A percentile compares a stretch with the other conserved stretches of the same genome.
These are phyloP conservation scores for Acestrorhynchus altus DNA, from an alignment of 2,797 vertebrate genomes.

Conservation along the genomic window DNA sequence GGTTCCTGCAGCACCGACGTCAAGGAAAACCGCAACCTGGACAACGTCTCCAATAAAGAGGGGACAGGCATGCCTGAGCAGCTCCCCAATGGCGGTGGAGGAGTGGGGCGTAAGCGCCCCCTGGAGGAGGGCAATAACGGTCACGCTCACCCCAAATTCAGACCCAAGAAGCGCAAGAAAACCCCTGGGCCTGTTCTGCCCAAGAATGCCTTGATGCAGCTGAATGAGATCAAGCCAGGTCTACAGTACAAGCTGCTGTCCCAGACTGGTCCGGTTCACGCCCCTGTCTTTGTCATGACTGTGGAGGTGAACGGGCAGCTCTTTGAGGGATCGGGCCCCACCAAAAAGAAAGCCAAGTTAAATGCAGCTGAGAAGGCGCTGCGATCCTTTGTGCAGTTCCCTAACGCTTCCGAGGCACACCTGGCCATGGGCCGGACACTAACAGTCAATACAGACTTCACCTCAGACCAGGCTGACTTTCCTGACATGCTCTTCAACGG, in stretches of 20 bases:
- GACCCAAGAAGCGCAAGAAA: constrained; percentile 95
- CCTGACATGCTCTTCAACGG: constrained; percentile 96
- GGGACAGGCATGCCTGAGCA: constrained; percentile 83
- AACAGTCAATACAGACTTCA: constrained; percentile 93
- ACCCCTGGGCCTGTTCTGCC: constrained; percentile 91
- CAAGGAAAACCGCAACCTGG: constrained; percentile 97
- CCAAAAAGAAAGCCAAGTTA: constrained; percentile 97
- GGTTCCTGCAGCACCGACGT: constrained; percentile 97
- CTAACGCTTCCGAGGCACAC: constrained; percentile 95
- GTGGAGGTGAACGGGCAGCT: constrained; percentile 96
- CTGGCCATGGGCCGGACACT: constrained; percentile 96
- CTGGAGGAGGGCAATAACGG: constrained; percentile 96
- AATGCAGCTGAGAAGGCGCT: constrained; percentile 94
- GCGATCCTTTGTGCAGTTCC: constrained; percentile 96
- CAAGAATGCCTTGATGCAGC: constrained; percentile 97
- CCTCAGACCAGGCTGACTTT: constrained; percentile 96
- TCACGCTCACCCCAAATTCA: constrained; percentile 88
- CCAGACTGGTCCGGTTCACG: constrained; percentile 94
- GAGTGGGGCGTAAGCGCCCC: constrained; percentile 88
- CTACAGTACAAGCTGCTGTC: constrained; percentile 94
- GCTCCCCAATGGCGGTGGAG: constrained; percentile 89
- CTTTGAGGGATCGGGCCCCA: constrained; percentile 95
- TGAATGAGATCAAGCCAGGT: constrained; percentile 96
- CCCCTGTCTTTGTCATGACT: constrained; percentile 95
- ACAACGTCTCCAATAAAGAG: constrained; percentile 91